These are phyloP conservation scores for Cirrhinus molitorella DNA, from an alignment of 2,797 vertebrate genomes.

Conservation along the genomic window DNA sequence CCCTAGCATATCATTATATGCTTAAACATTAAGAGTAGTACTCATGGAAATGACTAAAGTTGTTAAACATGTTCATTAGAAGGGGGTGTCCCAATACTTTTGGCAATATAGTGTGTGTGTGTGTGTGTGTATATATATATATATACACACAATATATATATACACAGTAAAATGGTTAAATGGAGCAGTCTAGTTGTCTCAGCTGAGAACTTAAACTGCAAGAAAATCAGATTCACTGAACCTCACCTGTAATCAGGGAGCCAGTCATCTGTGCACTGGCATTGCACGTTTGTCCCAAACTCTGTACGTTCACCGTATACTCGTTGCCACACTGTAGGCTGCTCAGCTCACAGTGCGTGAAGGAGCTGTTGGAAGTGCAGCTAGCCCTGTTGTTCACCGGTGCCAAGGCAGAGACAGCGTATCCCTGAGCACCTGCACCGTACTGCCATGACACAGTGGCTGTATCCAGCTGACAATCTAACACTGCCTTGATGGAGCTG, in stretches of 20 bases:
- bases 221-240: neutral
- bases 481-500: conserved; percentile 58
- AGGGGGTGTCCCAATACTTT: no score
- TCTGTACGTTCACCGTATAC: conserved; percentile 71
- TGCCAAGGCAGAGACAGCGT: conserved; percentile 57
- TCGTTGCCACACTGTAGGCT: conserved; percentile 71
- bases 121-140: no score
- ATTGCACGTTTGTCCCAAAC: conserved; percentile 70
- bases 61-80: no score
- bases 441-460: conserved; percentile 71
- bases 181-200: neutral
- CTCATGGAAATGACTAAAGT: no score
- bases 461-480: conserved; percentile 66
- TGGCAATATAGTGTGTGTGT: no score
- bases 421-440: conserved; percentile 64
- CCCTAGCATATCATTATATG: no score
- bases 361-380: conserved; percentile 69
- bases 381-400: conserved; percentile 39
- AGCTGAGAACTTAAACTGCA: neutral
- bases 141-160: no score
- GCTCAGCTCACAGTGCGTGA: conserved; percentile 68
- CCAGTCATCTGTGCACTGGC: conserved; percentile 67
- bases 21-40: no score
- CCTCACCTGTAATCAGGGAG: conserved; percentile 74
- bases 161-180: neutral